Evolutionary conservation across 2,797 vertebrate species (phyloP), one percentile per base, ranked within the genome.

Genomic region (Phrynocephalus guinanensis): DNA sequence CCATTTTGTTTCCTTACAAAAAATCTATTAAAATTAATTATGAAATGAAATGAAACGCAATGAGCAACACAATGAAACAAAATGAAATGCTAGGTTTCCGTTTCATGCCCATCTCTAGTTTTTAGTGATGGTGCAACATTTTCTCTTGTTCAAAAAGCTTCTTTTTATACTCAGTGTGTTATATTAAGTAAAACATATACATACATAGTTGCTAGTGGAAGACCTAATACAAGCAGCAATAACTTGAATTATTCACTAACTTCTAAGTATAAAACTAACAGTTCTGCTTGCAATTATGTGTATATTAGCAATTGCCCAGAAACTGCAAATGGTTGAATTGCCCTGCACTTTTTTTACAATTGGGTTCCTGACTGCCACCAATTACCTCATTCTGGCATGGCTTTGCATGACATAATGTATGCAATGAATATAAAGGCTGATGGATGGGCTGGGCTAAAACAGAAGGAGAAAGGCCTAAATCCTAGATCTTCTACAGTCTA

Each of bases 201-300:
- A 66, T 30, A 24, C 33, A 81, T 70, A n/a, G 24, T 11, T 87
- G n/a, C 13, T 82, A 87, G 26, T 50, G 56, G 26, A 82, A 87
- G 67, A 52, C 20, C 2, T 8, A 77, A 44, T 44, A 18, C 20
- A 68, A 13, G 30, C n/a, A 82, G 5, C 52, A 87, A 7, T 56
- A 68, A 87, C 4, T 30, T 77, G 38, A 91, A 85, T 70, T 81
- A 8, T 67, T 50, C 18, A 87, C 6, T 76, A 88, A 71, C 5
- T 5, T 72, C 86, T 77, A 77, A 48, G 81, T 67, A 33, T 33
- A 87, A 52, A 83, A 68, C n/a, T 87, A 11, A 30, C 28, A 44
- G 75, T 78, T 56, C 71, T 79, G 20, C 79, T 71, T 71, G 26
- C 66, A 79, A 22, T 63, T 78, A 33, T 83, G 72, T 48, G 26